These are phyloP conservation scores for Phylloscopus trochiloides DNA, from an alignment of 2,113 vertebrate species.

Conservation along the genomic window DNA sequence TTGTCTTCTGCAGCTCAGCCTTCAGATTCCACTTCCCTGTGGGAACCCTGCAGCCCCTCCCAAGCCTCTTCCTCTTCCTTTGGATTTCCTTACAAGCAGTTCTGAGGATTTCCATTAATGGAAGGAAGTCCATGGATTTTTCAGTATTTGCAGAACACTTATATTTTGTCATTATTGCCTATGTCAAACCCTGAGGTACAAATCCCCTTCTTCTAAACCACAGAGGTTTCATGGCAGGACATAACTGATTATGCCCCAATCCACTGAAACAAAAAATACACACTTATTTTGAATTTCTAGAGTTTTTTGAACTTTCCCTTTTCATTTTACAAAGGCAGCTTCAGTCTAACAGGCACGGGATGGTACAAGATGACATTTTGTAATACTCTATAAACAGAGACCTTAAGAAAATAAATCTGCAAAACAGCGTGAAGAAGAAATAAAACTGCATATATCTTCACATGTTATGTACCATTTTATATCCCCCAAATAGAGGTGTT, in stretches of 20 bases:
- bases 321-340: not conserved
- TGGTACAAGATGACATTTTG: not conserved
- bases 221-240: not conserved
- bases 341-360: not conserved
- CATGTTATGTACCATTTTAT: not conserved
- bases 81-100: not conserved
- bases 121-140: not conserved
- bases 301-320: not conserved
- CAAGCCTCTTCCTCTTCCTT: not conserved
- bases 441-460: not conserved
- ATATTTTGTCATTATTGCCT: not conserved
- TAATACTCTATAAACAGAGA: not conserved
- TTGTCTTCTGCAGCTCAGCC: not conserved
- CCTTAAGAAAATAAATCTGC: not conserved
- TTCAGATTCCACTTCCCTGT: not conserved
- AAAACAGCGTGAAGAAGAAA: not conserved
- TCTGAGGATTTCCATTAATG: not conserved
- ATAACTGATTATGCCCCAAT: not conserved
- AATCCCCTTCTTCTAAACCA: not conserved
- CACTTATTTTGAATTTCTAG: not conserved
- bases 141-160: not conserved
- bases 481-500: not conserved
- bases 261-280: not conserved
- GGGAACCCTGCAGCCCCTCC: not conserved
- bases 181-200: fast-evolving